phyloP scores from a whole-genome alignment of 1,140 invertebrate genomes.

The Elymnias hypermnestra region DNA sequence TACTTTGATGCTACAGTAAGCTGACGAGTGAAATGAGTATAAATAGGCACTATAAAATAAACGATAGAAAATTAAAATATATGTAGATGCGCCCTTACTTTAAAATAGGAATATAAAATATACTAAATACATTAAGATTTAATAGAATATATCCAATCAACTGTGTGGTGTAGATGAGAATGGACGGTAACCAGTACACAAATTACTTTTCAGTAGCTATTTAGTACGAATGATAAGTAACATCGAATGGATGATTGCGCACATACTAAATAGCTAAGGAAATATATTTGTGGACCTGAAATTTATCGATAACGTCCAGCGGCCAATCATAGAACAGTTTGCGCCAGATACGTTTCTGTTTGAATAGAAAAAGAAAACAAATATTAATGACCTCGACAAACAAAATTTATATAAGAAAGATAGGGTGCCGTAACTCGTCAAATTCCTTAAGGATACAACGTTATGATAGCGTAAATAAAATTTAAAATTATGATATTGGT shows the following conservation, averaged over 20 bases:
- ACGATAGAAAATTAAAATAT: neutral
- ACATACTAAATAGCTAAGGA: conserved; percentile 57
- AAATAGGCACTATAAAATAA: too few species aligned
- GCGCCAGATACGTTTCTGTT: conserved; percentile 49
- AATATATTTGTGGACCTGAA: conserved; percentile 52
- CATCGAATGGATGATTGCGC: conserved; percentile 46
- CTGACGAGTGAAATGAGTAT: too few species aligned
- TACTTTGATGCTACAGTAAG: too few species aligned
- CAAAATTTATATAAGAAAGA: neutral
- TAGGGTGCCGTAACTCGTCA: neutral
- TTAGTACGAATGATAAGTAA: conserved; percentile 44
- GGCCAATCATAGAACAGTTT: conserved; percentile 52
- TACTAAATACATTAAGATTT: conserved; percentile 9
- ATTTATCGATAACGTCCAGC: conserved; percentile 45
- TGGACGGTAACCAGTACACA: conserved; percentile 35
- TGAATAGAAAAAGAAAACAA: conserved; percentile 36
- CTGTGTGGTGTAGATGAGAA: conserved; percentile 18
- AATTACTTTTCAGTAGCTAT: conserved; percentile 53
- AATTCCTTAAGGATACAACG: neutral
- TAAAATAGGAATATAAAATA: conserved; percentile 9
- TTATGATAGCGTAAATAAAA: too few species aligned
- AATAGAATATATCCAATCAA: conserved; percentile 4
- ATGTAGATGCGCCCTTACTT: conserved; percentile 18
- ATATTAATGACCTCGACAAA: conserved; percentile 25
- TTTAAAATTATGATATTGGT: too few species aligned